phyloP scores from a whole-genome alignment of 2,888 invertebrate genomes.

The Agonopterix alstromeriana region DNA sequence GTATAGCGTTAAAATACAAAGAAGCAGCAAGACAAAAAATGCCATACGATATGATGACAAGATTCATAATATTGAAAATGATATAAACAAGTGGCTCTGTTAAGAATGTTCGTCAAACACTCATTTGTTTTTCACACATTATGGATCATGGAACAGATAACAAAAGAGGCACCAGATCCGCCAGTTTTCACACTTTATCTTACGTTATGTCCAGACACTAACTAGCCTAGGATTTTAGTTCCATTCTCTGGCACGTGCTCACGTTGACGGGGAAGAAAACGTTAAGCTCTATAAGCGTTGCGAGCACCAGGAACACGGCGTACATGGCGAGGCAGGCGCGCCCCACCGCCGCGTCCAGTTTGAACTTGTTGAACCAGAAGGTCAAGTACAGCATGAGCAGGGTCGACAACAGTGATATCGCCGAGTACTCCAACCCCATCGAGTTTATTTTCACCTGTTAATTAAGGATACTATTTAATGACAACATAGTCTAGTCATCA shows the following conservation, averaged over 20 bases:
- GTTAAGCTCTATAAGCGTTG: constrained; percentile 94
- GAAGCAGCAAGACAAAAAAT: too few relatives aligned
- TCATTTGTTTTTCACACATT: too few relatives aligned
- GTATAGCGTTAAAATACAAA: too few relatives aligned
- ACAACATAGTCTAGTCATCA: too few relatives aligned
- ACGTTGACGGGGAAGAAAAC: constrained; percentile 94
- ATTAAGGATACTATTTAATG: too few relatives aligned
- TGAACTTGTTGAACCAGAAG: constrained; percentile 91
- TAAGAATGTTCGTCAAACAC: not conserved
- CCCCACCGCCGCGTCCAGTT: constrained; percentile 90
- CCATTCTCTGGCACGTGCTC: constrained; percentile 85
- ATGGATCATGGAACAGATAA: constrained; percentile 16
- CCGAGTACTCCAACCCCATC: constrained; percentile 92
- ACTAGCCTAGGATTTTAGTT: constrained; percentile 48
- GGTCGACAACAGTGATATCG: constrained; percentile 91
- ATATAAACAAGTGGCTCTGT: not conserved
- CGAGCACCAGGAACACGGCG: constrained; percentile 89
- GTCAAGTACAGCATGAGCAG: constrained; percentile 89
- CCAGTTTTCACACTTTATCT: constrained; percentile 23
- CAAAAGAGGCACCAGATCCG: constrained; percentile 27
- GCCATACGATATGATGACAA: not conserved
- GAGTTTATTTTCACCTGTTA: constrained; percentile 89
- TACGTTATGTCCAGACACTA: constrained; percentile 30
- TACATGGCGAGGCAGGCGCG: constrained; percentile 91
- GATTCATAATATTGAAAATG: not conserved